Conservation (phyloP, 1,140 invertebrate genomes). For the Meloidogyne exigua region DNA sequence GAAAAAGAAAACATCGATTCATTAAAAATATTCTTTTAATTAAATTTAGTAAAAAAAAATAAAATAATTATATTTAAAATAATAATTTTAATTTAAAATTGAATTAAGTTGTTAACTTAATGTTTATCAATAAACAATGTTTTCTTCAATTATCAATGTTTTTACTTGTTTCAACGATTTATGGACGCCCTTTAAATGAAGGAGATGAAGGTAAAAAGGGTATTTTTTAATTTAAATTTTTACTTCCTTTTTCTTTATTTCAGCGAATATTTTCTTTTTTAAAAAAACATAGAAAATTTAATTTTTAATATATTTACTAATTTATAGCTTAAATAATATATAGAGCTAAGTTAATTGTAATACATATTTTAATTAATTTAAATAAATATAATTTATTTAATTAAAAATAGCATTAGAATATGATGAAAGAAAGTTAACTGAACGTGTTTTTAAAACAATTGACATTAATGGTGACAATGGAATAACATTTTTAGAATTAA, state of each 20-base stretch:
- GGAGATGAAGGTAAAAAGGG: neutral
- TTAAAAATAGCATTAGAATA: neutral
- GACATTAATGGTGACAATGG: neutral
- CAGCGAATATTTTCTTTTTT: too few relatives aligned
- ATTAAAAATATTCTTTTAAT: too few relatives aligned
- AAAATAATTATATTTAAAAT: too few relatives aligned
- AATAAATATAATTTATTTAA: neutral
- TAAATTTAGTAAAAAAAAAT: too few relatives aligned
- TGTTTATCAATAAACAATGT: constrained; percentile 5
- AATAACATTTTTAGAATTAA: constrained; percentile 5
- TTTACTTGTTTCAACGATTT: neutral
- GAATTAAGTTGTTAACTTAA: neutral
- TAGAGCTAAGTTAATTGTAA: too few relatives aligned
- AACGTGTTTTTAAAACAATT: neutral
- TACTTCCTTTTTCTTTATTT: too few relatives aligned
- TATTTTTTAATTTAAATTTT: too few relatives aligned
- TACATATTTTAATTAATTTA: neutral
- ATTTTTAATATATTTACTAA: too few relatives aligned
- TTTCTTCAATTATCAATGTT: neutral
- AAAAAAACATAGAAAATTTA: too few relatives aligned
- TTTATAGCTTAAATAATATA: too few relatives aligned
- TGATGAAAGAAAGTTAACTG: neutral
- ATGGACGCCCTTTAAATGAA: neutral
- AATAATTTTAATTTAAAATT: too few relatives aligned
- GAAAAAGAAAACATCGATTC: too few relatives aligned